Evolutionary conservation across 2,888 invertebrate genomes (phyloP).

Genomic region (Leptogaster cylindrica): DNA sequence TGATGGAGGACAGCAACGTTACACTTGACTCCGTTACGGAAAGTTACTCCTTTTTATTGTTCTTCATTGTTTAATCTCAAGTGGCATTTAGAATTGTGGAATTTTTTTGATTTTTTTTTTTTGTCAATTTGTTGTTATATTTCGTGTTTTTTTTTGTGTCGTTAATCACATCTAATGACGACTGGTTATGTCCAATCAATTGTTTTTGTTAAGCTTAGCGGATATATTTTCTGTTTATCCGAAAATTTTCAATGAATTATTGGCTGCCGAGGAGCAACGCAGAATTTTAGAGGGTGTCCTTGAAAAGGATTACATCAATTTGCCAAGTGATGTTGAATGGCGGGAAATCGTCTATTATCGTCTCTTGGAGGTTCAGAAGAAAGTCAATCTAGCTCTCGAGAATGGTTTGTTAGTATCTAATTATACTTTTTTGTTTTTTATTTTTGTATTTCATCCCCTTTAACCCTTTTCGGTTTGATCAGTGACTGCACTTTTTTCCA

Average conservation of each 20-base stretch:
- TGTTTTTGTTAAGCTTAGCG: constrained; percentile 59
- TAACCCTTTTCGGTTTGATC: no score
- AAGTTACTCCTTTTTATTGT: no score
- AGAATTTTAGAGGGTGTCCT: constrained; percentile 61
- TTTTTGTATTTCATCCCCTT: no score
- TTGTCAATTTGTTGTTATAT: not conserved
- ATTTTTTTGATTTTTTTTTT: not conserved
- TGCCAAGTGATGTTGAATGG: constrained; percentile 68
- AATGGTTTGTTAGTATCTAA: constrained; percentile 53
- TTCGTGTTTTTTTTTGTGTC: constrained; percentile 2
- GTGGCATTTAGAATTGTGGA: not conserved
- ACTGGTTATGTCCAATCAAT: constrained; percentile 55
- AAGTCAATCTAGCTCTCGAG: constrained; percentile 59
- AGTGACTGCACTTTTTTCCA: no score
- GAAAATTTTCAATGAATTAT: constrained; percentile 68
- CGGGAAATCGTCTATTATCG: constrained; percentile 65
- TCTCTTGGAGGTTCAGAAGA: constrained; percentile 65
- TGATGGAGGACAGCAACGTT: not conserved
- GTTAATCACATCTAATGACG: not conserved
- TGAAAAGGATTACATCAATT: constrained; percentile 54
- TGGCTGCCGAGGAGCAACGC: constrained; percentile 64
- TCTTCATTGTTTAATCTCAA: no score
- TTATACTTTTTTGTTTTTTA: not conserved
- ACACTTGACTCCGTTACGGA: no score
- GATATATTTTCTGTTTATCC: constrained; percentile 73